A percentile compares a stretch with the other conserved stretches of the same genome.
Conservation (phyloP, 2,888 invertebrate species). For the Lycophotia porphyrea region DNA sequence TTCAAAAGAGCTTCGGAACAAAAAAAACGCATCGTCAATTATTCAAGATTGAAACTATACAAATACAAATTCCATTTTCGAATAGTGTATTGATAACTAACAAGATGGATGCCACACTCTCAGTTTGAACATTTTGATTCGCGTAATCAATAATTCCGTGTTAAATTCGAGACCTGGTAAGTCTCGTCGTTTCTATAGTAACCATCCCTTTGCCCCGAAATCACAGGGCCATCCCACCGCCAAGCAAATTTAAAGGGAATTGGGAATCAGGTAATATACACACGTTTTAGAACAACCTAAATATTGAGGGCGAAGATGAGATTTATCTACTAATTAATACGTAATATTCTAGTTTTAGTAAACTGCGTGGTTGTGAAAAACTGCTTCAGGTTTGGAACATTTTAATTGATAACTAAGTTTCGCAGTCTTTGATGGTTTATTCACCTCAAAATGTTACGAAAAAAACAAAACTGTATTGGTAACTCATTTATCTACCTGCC, state of each 20-base stretch:
- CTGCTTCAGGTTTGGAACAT: conserved; percentile 3
- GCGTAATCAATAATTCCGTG: conserved; percentile 83
- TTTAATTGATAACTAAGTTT: conserved; percentile 1
- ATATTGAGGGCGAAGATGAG: conserved; percentile 25
- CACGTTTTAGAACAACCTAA: conserved; percentile 28
- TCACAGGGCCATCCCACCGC: conserved; percentile 69
- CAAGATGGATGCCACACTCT: conserved; percentile 58
- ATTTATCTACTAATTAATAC: conserved; percentile 20
- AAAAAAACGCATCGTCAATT: not conserved
- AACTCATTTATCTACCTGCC: not conserved
- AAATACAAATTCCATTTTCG: conserved; percentile 21
- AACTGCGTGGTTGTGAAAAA: conserved; percentile 5
- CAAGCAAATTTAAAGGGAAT: conserved; percentile 76
- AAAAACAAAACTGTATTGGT: conserved; percentile 16
- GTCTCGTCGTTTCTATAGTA: conserved; percentile 80
- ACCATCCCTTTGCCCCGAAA: conserved; percentile 79
- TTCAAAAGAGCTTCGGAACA: not conserved
- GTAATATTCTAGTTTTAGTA: not conserved
- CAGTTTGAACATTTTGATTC: conserved; percentile 76
- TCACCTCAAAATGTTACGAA: conserved; percentile 3
- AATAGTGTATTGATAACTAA: conserved; percentile 46
- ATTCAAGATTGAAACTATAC: conserved; percentile 3
- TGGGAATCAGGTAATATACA: conserved; percentile 63
- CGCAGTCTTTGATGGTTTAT: not conserved
- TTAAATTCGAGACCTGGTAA: conserved; percentile 79